A percentile compares a stretch with the other conserved stretches of the same genome.
These are phyloP conservation scores for Silurus meridionalis DNA, from an alignment of 2,113 vertebrate species.

Conservation along the genomic window DNA sequence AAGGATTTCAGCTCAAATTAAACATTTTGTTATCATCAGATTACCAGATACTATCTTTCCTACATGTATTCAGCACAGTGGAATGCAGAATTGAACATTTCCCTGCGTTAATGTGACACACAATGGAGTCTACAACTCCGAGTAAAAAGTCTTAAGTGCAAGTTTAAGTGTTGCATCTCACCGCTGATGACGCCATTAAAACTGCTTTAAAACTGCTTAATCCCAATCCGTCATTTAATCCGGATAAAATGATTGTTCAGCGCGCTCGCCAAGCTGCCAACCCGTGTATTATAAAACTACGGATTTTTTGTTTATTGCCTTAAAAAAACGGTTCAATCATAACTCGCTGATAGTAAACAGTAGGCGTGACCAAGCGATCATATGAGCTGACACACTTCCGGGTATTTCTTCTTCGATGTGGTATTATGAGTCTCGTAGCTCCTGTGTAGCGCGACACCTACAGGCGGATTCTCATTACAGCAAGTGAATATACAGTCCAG, in stretches of 20 bases:
- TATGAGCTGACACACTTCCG: neutral
- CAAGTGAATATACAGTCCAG: neutral
- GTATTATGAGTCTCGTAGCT: neutral
- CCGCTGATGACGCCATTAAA: constrained; percentile 24
- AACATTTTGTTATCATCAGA: neutral
- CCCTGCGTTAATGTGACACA: neutral
- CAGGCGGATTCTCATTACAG: neutral
- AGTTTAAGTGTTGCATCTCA: constrained; percentile 22
- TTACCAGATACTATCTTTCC: neutral
- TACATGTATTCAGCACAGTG: neutral
- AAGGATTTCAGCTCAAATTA: neutral
- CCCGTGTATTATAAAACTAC: too few species aligned
- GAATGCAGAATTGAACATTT: neutral
- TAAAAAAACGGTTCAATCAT: neutral
- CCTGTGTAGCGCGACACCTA: neutral
- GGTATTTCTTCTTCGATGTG: neutral
- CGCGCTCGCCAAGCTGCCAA: neutral
- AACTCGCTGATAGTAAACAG: neutral
- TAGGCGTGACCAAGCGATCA: neutral
- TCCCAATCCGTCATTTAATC: neutral
- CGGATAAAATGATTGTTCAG: neutral
- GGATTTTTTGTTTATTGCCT: neutral
- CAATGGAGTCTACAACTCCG: neutral
- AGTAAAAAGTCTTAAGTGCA: neutral
- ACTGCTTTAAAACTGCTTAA: neutral